A percentile compares a stretch with the other conserved stretches of the same genome.
Evolutionary conservation across 2,888 invertebrate genomes (phyloP).

Genomic region (Eudemis profundana): DNA sequence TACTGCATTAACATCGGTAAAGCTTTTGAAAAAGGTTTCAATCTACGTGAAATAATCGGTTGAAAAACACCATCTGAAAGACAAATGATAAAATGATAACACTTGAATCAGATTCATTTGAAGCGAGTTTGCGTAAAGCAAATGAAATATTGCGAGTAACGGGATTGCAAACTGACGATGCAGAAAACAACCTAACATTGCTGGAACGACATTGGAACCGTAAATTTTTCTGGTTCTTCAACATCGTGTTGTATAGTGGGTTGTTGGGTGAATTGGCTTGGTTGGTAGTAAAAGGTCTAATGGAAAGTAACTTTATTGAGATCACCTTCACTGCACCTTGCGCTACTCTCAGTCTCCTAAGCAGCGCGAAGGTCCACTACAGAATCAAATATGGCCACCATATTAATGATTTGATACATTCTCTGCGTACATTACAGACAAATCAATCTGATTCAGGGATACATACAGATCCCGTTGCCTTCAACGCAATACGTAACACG

Average conservation of each 20-base stretch:
- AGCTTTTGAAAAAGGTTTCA: neutral
- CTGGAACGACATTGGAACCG: slow-evolving; percentile 49
- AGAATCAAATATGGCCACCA: slow-evolving; percentile 52
- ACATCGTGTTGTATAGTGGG: slow-evolving; percentile 49
- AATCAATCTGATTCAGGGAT: slow-evolving; percentile 9
- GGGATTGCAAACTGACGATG: slow-evolving; percentile 52
- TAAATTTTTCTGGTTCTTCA: slow-evolving; percentile 50
- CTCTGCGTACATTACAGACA: slow-evolving; percentile 49
- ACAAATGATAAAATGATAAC: neutral
- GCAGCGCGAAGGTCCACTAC: slow-evolving; percentile 54
- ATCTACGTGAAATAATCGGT: neutral
- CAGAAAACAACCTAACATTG: slow-evolving; percentile 49
- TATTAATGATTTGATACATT: slow-evolving; percentile 52
- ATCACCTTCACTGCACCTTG: slow-evolving; percentile 59
- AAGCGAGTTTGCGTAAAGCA: slow-evolving; percentile 18
- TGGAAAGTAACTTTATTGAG: slow-evolving; percentile 50
- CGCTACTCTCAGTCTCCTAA: slow-evolving; percentile 54
- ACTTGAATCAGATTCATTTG: slow-evolving; percentile 10
- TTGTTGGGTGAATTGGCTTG: slow-evolving; percentile 51
- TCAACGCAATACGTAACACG: slow-evolving; percentile 45
- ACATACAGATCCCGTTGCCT: slow-evolving; percentile 30
- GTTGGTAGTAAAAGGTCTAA: slow-evolving; percentile 48
- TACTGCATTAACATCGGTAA: slow-evolving; percentile 10
- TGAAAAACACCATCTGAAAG: too few relatives aligned
- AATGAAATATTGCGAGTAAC: slow-evolving; percentile 43